These are phyloP conservation scores for Phylloscopus whistleri DNA, from an alignment of 2,113 vertebrate species.

Conservation along the genomic window DNA sequence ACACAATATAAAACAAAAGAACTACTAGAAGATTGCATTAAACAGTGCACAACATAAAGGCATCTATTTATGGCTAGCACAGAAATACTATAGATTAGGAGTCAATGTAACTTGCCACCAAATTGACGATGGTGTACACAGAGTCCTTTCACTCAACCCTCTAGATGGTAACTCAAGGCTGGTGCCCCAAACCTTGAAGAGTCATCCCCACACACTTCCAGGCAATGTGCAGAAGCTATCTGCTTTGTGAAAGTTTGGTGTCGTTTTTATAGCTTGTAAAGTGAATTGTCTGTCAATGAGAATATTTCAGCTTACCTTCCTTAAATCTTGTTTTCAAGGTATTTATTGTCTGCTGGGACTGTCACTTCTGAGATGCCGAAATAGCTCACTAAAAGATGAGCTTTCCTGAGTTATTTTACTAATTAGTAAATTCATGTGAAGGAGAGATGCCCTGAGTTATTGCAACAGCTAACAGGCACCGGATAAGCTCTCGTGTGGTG, in stretches of 20 bases:
- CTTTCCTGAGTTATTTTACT: background rate
- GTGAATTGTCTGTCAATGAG: background rate
- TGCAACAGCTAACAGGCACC: background rate
- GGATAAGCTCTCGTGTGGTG: background rate
- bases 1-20: background rate
- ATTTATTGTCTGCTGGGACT: background rate
- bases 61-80: background rate
- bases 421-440: background rate
- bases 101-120: accelerated
- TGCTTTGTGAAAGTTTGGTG: background rate
- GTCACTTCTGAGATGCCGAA: background rate
- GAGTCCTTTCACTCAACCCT: background rate
- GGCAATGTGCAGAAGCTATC: background rate
- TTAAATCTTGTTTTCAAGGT: background rate
- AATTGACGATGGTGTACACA: background rate
- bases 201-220: background rate
- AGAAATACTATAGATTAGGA: background rate
- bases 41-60: background rate
- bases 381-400: background rate
- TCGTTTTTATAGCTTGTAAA: background rate
- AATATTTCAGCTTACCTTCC: background rate
- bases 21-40: background rate
- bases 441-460: background rate
- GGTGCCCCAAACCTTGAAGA: background rate
- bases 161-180: accelerated